Conservation (phyloP, 2,888 invertebrate species). For the Amiota minor region DNA sequence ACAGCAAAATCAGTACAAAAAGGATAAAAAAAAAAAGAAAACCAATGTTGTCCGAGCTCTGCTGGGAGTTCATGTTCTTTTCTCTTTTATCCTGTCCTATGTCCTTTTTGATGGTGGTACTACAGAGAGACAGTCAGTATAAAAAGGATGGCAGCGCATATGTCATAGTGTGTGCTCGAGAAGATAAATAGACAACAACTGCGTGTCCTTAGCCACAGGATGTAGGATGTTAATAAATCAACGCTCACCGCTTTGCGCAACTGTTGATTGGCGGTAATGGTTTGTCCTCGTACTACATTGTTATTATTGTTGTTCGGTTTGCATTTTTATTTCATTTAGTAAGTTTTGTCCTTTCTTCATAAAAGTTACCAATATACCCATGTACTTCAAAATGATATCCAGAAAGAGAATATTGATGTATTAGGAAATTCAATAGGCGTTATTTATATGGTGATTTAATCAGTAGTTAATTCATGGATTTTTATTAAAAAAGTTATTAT, state of each 20-base stretch:
- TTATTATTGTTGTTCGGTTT: neutral
- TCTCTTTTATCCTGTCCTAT: neutral
- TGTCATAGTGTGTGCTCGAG: slow-evolving; percentile 38
- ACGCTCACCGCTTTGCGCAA: slow-evolving; percentile 4
- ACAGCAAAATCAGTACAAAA: slow-evolving; percentile 23
- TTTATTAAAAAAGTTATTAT: no score
- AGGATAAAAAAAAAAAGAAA: slow-evolving; percentile 38
- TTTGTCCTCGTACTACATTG: neutral
- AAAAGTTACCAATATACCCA: no score
- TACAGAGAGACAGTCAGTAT: slow-evolving; percentile 19
- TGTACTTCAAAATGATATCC: no score
- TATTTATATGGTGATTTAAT: no score
- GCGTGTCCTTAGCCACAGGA: slow-evolving; percentile 28
- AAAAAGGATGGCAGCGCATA: slow-evolving; percentile 33
- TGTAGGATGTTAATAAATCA: slow-evolving; percentile 28
- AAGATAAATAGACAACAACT: slow-evolving; percentile 10
- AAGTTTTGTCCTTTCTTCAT: no score
- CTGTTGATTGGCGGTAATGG: slow-evolving; percentile 26
- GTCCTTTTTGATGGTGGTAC: no score
- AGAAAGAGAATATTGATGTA: no score
- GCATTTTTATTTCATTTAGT: no score
- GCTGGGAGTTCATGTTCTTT: neutral
- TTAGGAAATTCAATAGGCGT: no score
- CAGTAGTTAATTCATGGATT: no score
- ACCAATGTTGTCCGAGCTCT: slow-evolving; percentile 38